These are phyloP conservation scores for Cephalopachus bancanus DNA, from an alignment of 2,797 vertebrate species.

Conservation along the genomic window DNA sequence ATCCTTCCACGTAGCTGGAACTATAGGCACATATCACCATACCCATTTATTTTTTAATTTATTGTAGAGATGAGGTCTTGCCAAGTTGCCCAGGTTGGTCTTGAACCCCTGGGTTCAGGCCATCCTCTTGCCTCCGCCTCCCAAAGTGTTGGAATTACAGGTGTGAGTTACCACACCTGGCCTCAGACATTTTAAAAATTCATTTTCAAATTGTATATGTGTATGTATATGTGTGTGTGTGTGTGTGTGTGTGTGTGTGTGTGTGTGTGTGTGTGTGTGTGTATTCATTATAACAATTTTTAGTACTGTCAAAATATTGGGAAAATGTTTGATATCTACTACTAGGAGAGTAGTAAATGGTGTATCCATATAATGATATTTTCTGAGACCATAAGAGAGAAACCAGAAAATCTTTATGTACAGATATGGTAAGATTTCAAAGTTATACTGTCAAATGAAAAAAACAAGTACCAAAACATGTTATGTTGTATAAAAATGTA, in stretches of 20 bases:
- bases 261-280: neutral
- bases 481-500: neutral
- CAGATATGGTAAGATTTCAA: neutral
- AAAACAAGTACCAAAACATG: neutral
- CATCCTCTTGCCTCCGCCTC: too few species aligned
- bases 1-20: too few species aligned
- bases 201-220: neutral
- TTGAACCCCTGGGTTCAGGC: too few species aligned
- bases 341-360: neutral
- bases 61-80: too few species aligned
- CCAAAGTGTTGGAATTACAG: too few species aligned
- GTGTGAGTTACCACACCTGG: too few species aligned
- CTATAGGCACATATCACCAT: too few species aligned
- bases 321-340: neutral
- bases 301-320: neutral
- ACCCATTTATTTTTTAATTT: too few species aligned
- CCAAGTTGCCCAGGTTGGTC: too few species aligned
- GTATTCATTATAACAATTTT: neutral
- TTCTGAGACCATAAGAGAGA: neutral
- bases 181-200: neutral
- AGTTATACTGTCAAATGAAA: neutral
- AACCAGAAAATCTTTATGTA: neutral
- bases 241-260: neutral
- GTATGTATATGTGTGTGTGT: neutral
- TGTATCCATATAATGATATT: neutral